Evolutionary conservation across 2,113 vertebrate species (phyloP).

Genomic region (Pterophyllum scalare): DNA sequence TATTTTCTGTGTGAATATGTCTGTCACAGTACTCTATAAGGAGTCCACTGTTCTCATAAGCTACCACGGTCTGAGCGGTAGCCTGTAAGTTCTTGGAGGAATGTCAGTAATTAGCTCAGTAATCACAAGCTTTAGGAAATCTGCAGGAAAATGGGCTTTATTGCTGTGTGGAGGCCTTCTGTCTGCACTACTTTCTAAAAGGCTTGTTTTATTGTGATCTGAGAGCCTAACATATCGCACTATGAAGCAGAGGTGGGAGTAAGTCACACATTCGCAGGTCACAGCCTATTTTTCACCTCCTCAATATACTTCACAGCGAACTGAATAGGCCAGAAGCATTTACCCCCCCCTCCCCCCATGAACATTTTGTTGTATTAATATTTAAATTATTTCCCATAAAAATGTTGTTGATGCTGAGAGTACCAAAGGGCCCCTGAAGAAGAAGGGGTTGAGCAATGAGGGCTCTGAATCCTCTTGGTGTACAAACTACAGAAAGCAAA

Average conservation of each 20-base stretch:
- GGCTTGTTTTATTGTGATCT: conserved; percentile 30
- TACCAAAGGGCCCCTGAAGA: not conserved
- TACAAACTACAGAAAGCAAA: too few relatives aligned
- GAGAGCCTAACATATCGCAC: not conserved
- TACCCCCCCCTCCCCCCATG: too few relatives aligned
- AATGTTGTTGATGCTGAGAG: not conserved
- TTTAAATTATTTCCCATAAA: not conserved
- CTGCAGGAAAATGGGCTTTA: conserved; percentile 70
- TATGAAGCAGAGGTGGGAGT: not conserved
- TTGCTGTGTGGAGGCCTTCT: conserved; percentile 63
- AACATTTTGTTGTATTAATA: not conserved
- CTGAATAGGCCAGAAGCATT: not conserved
- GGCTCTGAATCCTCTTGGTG: not conserved
- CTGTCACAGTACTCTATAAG: conserved; percentile 62
- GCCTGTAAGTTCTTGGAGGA: conserved; percentile 71
- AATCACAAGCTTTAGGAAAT: conserved; percentile 80
- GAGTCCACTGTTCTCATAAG: conserved; percentile 73
- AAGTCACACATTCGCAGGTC: not conserved
- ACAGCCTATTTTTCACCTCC: too few relatives aligned
- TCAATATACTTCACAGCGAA: not conserved
- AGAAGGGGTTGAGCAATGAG: not conserved
- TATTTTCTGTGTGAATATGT: conserved; percentile 59
- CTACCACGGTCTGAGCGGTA: conserved; percentile 55
- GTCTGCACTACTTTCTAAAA: conserved; percentile 29
- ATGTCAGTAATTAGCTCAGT: conserved; percentile 80